phyloP scores from a whole-genome alignment of 2,888 invertebrate species.

The Xestia sexstrigata region DNA sequence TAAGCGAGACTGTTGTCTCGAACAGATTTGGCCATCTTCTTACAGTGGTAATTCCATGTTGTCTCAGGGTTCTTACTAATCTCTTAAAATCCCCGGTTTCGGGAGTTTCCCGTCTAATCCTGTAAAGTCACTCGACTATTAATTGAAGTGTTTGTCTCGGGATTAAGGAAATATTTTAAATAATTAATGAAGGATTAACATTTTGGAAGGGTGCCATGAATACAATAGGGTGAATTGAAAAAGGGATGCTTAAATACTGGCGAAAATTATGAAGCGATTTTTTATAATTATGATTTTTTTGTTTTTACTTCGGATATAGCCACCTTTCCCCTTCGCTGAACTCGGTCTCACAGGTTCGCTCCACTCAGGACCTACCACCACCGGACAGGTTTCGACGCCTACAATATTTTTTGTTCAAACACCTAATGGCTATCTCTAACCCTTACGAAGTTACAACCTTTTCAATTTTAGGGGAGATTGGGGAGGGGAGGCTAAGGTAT shows the following conservation, averaged over 20 bases:
- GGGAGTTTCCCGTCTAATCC: constrained; percentile 69
- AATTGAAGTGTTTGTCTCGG: constrained; percentile 72
- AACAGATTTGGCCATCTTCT: constrained; percentile 68
- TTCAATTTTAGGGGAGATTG: too few species aligned
- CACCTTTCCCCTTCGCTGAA: too few species aligned
- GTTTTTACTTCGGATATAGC: too few species aligned
- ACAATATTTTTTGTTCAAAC: too few species aligned
- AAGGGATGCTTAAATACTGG: constrained; percentile 2
- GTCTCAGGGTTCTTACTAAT: constrained; percentile 71
- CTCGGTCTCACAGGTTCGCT: too few species aligned
- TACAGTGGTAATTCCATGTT: constrained; percentile 73
- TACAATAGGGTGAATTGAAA: constrained; percentile 20
- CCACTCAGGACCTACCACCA: too few species aligned
- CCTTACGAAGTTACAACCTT: too few species aligned
- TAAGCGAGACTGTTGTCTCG: constrained; percentile 54
- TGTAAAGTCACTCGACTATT: constrained; percentile 75
- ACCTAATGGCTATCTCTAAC: too few species aligned
- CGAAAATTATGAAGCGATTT: constrained; percentile 11
- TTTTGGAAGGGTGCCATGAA: constrained; percentile 39
- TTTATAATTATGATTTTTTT: not conserved
- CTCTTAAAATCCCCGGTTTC: constrained; percentile 64
- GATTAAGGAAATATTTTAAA: constrained; percentile 65
- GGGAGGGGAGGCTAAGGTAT: too few species aligned
- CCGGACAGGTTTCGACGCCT: too few species aligned
- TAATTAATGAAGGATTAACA: constrained; percentile 49